A percentile compares a stretch with the other conserved stretches of the same genome.
These are phyloP conservation scores for Parapsyche elsis DNA, from an alignment of 1,140 invertebrate genomes.

Conservation along the genomic window DNA sequence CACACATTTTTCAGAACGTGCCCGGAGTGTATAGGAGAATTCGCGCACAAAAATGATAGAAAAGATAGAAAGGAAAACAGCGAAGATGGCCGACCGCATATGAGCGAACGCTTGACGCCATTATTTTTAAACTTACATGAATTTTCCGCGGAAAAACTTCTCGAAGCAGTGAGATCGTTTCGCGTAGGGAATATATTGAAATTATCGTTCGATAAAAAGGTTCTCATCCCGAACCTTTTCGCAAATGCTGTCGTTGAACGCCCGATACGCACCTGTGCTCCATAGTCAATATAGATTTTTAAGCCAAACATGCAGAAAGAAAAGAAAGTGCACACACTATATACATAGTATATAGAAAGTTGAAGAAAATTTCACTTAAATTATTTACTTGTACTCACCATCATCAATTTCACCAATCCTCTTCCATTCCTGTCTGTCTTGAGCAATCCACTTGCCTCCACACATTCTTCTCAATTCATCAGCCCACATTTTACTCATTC, in stretches of 20 bases:
- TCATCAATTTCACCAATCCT: too few relatives aligned
- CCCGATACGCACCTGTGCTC: not conserved
- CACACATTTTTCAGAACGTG: conserved; percentile 38
- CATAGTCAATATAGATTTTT: not conserved
- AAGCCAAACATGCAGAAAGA: too few relatives aligned
- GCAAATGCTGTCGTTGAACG: conserved; percentile 7
- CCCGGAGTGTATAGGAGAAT: conserved; percentile 5
- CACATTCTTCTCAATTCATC: too few relatives aligned
- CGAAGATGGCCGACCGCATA: not conserved
- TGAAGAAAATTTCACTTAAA: too few relatives aligned
- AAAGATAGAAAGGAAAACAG: conserved; percentile 4
- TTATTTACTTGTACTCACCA: too few relatives aligned
- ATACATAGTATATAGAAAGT: too few relatives aligned
- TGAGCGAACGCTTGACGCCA: not conserved
- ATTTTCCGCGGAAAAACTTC: conserved; percentile 10
- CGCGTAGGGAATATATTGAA: not conserved
- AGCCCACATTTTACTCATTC: too few relatives aligned
- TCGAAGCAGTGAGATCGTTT: not conserved
- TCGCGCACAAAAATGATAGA: not conserved
- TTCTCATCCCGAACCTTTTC: conserved; percentile 3
- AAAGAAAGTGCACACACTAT: too few relatives aligned
- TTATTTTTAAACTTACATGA: conserved; percentile 25
- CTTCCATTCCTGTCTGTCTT: too few relatives aligned
- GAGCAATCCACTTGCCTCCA: too few relatives aligned
- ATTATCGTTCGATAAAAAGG: conserved; percentile 19